A percentile compares a stretch with the other conserved stretches of the same genome.
phyloP scores from a whole-genome alignment of 2,113 vertebrate genomes.

The Tychaedon coryphoeus region DNA sequence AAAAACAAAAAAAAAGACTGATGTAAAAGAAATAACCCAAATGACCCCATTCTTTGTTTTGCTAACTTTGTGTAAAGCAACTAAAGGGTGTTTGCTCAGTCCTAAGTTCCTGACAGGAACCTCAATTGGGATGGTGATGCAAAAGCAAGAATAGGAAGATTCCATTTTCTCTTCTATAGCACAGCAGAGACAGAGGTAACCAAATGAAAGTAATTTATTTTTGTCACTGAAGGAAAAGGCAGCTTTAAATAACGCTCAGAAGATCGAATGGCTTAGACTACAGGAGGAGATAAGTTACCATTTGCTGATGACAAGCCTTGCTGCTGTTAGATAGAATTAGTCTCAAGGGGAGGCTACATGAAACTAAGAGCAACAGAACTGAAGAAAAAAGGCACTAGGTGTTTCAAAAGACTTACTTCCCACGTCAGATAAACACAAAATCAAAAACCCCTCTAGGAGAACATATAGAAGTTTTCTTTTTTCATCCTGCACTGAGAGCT shows the following conservation, averaged over 20 bases:
- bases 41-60: not conserved
- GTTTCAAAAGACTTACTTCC: conserved; percentile 32
- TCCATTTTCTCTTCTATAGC: not conserved
- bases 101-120: not conserved
- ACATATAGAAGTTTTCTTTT: not conserved
- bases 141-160: not conserved
- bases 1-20: not conserved
- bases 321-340: conserved; percentile 1
- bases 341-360: conserved; percentile 19
- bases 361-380: not conserved
- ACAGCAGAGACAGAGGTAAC: not conserved
- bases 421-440: not conserved
- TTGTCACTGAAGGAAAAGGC: not conserved
- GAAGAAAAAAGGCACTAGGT: not conserved
- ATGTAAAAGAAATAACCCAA: not conserved
- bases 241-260: conserved; percentile 19
- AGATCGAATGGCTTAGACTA: not conserved
- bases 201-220: conserved; percentile 44
- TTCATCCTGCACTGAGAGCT: not conserved
- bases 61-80: not conserved
- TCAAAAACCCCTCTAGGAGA: not conserved
- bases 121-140: not conserved
- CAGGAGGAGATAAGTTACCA: not conserved
- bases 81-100: not conserved
- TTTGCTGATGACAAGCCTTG: conserved; percentile 12